A percentile compares a stretch with the other conserved stretches of the same genome.
Evolutionary conservation across 2,888 invertebrate species (phyloP).

Genomic region (Drosophila paranaensis): DNA sequence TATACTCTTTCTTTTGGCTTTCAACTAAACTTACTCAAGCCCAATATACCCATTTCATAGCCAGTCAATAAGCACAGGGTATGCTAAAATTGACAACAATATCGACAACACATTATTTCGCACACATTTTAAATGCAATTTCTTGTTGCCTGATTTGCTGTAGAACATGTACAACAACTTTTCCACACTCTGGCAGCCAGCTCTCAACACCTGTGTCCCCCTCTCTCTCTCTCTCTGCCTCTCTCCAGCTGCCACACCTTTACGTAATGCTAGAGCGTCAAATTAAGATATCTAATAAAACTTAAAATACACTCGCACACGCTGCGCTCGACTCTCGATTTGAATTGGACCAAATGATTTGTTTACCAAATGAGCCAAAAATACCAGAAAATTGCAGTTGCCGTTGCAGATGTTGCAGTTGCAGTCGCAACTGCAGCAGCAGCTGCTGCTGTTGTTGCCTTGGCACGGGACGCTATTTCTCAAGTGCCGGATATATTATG

Average conservation of each 20-base stretch:
- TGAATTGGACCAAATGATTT: slow-evolving; percentile 64
- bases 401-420: slow-evolving; percentile 21
- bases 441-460: slow-evolving; percentile 6
- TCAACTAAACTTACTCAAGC: background rate
- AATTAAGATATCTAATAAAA: slow-evolving; percentile 61
- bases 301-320: slow-evolving; percentile 31
- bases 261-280: slow-evolving; percentile 38
- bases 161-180: slow-evolving; percentile 25
- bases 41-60: background rate
- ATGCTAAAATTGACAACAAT: slow-evolving; percentile 1
- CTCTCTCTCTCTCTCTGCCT: background rate
- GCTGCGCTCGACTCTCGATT: slow-evolving; percentile 9
- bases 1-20: background rate
- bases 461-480: slow-evolving; percentile 50
- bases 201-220: background rate
- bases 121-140: slow-evolving; percentile 36
- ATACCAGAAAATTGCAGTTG: slow-evolving; percentile 58
- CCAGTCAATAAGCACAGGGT: background rate
- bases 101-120: slow-evolving; percentile 14
- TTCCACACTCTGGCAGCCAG: slow-evolving; percentile 8
- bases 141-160: slow-evolving; percentile 30
- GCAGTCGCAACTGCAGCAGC: background rate
- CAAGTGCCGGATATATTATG: slow-evolving; percentile 68
- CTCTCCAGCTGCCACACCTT: background rate
- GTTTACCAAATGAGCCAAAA: slow-evolving; percentile 66